A percentile compares a stretch with the other conserved stretches of the same genome.
These are phyloP conservation scores for Hepsetus odoe DNA, from an alignment of 2,113 vertebrate genomes.

Conservation along the genomic window DNA sequence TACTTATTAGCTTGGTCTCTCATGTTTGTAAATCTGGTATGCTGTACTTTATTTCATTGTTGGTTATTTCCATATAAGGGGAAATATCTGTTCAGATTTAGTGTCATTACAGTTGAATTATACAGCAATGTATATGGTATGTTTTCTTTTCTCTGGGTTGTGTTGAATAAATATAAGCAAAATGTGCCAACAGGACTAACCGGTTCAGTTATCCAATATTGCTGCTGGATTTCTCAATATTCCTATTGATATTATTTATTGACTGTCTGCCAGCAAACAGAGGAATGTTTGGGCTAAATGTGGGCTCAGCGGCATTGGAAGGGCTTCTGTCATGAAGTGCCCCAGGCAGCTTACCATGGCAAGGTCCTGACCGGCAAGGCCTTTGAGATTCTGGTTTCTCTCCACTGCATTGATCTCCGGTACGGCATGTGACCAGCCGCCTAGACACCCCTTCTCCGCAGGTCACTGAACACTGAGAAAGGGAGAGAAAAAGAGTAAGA, in stretches of 20 bases:
- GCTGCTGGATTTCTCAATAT: background rate
- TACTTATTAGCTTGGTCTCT: background rate
- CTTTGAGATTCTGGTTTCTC: constrained; percentile 82
- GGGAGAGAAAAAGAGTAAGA: background rate
- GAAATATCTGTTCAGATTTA: background rate
- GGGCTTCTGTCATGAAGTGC: background rate
- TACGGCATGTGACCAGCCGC: constrained; percentile 83
- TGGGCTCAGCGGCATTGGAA: background rate
- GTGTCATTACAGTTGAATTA: background rate
- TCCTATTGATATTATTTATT: background rate
- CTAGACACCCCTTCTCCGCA: constrained; percentile 88
- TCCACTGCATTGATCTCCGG: constrained; percentile 82
- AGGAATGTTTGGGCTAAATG: background rate
- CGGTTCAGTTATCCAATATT: background rate
- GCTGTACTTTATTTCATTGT: background rate
- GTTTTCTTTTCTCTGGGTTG: background rate
- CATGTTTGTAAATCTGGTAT: background rate
- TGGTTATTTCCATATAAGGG: background rate
- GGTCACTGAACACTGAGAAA: constrained; percentile 86
- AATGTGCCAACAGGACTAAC: background rate
- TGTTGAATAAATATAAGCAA: background rate
- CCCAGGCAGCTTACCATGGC: constrained; percentile 79
- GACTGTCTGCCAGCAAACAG: too few species aligned
- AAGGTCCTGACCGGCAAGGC: constrained; percentile 81
- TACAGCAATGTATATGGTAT: too few species aligned